Conservation (phyloP, 2,888 invertebrate species). For the Acanthococcus lagerstroemiae region DNA sequence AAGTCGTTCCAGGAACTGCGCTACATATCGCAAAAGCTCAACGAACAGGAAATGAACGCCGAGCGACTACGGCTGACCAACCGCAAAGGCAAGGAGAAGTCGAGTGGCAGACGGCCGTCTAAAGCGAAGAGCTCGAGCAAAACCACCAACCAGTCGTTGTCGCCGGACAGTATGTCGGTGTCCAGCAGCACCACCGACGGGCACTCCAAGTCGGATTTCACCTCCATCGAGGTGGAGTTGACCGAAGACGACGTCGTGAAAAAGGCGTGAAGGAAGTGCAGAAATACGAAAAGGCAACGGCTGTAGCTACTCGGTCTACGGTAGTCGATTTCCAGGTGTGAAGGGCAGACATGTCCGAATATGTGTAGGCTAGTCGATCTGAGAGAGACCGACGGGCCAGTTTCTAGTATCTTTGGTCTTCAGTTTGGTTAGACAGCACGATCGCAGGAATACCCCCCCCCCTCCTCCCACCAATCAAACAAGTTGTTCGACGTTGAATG, state of each 20-base stretch:
- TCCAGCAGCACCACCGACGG: constrained; percentile 28
- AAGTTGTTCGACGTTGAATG: too few relatives aligned
- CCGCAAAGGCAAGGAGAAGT: background rate
- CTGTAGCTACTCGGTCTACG: too few relatives aligned
- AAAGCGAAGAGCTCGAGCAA: background rate
- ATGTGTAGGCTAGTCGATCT: too few relatives aligned
- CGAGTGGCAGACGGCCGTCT: background rate
- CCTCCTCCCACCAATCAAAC: too few relatives aligned
- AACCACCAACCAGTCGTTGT: constrained; percentile 7
- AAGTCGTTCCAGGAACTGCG: constrained; percentile 22
- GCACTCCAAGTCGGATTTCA: constrained; percentile 20
- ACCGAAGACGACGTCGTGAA: background rate
- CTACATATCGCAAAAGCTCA: constrained; percentile 17
- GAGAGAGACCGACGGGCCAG: too few relatives aligned
- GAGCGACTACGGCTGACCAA: background rate
- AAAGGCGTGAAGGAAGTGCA: background rate
- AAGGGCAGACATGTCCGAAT: too few relatives aligned
- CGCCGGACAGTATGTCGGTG: constrained; percentile 23
- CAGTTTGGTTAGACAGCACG: too few relatives aligned
- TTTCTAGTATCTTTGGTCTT: too few relatives aligned
- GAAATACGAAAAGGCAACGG: too few relatives aligned
- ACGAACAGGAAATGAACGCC: constrained; percentile 15
- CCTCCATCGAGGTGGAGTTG: constrained; percentile 19
- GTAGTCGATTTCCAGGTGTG: too few relatives aligned
- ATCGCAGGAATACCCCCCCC: too few relatives aligned